These are phyloP conservation scores for Hyperoodon ampullatus DNA, from an alignment of 2,113 vertebrate species.

Conservation along the genomic window DNA sequence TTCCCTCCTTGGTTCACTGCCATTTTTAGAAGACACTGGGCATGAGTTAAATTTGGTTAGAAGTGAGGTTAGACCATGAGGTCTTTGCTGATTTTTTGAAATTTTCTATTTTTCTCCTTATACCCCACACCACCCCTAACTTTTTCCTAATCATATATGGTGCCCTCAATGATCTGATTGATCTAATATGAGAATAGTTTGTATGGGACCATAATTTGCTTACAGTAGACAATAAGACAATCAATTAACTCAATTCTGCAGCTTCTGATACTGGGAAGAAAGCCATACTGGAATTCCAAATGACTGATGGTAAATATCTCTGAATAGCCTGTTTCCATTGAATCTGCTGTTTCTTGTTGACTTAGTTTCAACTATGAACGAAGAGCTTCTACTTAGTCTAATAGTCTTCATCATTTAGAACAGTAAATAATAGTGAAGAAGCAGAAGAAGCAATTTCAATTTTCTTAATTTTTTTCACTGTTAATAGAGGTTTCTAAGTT, in stretches of 20 bases:
- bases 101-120: not conserved
- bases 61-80: not conserved
- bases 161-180: not conserved
- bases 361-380: not conserved
- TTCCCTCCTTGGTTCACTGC: not conserved
- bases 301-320: not conserved
- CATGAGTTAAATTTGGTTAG: constrained; percentile 6
- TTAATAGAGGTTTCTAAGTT: not conserved
- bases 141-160: not conserved
- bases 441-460: not conserved
- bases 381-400: not conserved
- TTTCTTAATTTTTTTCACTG: not conserved
- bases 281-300: not conserved
- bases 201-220: not conserved
- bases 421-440: not conserved
- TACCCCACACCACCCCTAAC: not conserved
- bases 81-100: not conserved
- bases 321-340: not conserved
- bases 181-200: not conserved
- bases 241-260: not conserved
- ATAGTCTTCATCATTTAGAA: not conserved
- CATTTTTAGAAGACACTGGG: not conserved
- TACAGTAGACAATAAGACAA: constrained; percentile 20
- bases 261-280: constrained; percentile 6
- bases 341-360: not conserved